Conservation (phyloP, 2,888 invertebrate genomes). For the Apodemia duryi region DNA sequence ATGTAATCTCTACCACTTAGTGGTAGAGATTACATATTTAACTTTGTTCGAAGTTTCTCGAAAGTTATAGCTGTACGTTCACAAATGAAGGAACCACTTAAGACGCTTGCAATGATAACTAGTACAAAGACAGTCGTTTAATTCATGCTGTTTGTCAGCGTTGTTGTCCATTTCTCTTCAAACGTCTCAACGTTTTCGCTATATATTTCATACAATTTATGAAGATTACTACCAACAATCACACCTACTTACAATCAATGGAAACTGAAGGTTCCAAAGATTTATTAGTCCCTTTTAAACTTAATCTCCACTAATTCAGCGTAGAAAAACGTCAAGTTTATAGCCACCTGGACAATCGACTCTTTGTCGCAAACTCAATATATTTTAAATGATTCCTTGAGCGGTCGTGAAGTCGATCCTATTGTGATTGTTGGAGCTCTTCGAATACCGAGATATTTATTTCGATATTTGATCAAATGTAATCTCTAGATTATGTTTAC, state of each 20-base stretch:
- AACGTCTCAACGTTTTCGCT: slow-evolving; percentile 5
- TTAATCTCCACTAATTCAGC: slow-evolving; percentile 75
- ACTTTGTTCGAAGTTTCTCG: neutral
- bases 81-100: neutral
- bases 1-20: no score
- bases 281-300: slow-evolving; percentile 71
- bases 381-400: slow-evolving; percentile 73
- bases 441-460: slow-evolving; percentile 51
- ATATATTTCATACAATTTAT: slow-evolving; percentile 53
- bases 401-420: slow-evolving; percentile 52
- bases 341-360: slow-evolving; percentile 63
- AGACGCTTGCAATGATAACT: neutral
- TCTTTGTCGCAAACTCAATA: slow-evolving; percentile 70
- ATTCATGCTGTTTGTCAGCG: neutral
- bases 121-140: slow-evolving; percentile 2
- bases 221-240: slow-evolving; percentile 66
- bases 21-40: no score
- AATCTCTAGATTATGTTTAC: neutral
- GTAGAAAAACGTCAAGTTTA: slow-evolving; percentile 69
- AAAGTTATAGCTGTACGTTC: neutral
- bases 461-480: neutral
- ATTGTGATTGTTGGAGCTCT: slow-evolving; percentile 68
- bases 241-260: slow-evolving; percentile 62
- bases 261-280: slow-evolving; percentile 52
- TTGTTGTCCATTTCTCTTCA: slow-evolving; percentile 4